Evolutionary conservation across 2,797 vertebrate species (phyloP).

Genomic region (Dryobates pubescens): DNA sequence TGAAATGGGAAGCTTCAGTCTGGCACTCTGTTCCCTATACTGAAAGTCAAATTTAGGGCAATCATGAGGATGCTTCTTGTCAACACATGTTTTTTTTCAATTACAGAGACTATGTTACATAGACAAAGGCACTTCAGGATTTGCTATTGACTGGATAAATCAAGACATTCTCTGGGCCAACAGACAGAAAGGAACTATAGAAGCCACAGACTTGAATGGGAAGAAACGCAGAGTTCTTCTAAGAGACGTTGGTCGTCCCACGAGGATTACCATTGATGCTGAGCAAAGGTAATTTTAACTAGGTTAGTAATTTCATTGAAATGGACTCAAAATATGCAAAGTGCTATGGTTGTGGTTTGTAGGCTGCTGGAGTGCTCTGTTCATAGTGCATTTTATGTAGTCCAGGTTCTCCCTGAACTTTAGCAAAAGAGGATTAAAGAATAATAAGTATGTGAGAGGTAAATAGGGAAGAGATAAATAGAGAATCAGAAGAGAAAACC

Average conservation of each 20-base stretch:
- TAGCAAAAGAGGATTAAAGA: background rate
- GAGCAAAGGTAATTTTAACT: constrained; percentile 82
- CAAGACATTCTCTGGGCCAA: constrained; percentile 87
- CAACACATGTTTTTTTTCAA: background rate
- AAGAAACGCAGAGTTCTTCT: constrained; percentile 82
- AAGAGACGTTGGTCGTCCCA: constrained; percentile 80
- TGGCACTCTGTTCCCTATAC: background rate
- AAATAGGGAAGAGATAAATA: background rate
- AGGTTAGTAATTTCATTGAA: background rate
- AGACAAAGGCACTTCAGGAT: constrained; percentile 86
- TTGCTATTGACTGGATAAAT: constrained; percentile 91
- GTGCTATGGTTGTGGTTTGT: background rate
- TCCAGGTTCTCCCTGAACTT: background rate
- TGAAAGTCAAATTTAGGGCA: background rate
- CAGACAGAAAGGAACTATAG: constrained; percentile 85
- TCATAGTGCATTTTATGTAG: background rate
- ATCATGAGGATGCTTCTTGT: background rate
- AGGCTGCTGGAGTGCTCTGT: background rate
- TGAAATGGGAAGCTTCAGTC: background rate
- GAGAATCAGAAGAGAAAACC: background rate
- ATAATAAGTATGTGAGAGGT: background rate
- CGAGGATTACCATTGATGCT: constrained; percentile 84
- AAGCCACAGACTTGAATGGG: constrained; percentile 83
- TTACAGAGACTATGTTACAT: constrained; percentile 84
- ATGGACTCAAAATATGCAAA: background rate